Evolutionary conservation across 2,113 vertebrate species (phyloP).

Genomic region (Cyphomyrus discorhynchus): DNA sequence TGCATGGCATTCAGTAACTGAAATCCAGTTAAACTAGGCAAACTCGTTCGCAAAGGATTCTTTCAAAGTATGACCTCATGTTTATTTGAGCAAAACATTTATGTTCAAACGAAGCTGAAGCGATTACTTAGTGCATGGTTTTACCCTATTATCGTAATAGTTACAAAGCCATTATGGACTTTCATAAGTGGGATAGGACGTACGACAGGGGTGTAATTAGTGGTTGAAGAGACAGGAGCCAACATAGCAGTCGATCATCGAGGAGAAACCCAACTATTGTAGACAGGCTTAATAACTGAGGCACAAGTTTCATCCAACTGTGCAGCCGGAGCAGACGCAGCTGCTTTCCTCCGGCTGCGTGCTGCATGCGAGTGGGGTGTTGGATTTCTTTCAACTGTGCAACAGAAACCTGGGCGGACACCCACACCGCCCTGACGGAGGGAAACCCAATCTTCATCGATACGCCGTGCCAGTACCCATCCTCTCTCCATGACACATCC

Average conservation of each 20-base stretch:
- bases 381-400: constrained; percentile 63
- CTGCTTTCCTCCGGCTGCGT: constrained; percentile 31
- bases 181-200: not conserved
- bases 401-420: constrained; percentile 43
- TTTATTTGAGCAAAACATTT: constrained; percentile 22
- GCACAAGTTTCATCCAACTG: not conserved
- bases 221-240: constrained; percentile 48
- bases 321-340: not conserved
- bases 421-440: not conserved
- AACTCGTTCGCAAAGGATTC: constrained; percentile 1
- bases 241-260: constrained; percentile 15
- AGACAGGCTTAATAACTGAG: constrained; percentile 46
- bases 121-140: constrained; percentile 19
- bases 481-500: constrained; percentile 12
- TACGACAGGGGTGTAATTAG: constrained; percentile 46
- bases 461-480: constrained; percentile 55
- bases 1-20: not conserved
- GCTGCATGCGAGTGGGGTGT: constrained; percentile 49
- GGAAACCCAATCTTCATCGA: constrained; percentile 58
- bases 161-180: constrained; percentile 36
- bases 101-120: not conserved
- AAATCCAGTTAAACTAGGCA: constrained; percentile 1
- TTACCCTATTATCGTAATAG: constrained; percentile 41
- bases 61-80: not conserved
- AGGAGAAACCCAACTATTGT: constrained; percentile 3